Evolutionary conservation across 1,140 invertebrate genomes (phyloP).

Genomic region (Drosophila sp.): DNA sequence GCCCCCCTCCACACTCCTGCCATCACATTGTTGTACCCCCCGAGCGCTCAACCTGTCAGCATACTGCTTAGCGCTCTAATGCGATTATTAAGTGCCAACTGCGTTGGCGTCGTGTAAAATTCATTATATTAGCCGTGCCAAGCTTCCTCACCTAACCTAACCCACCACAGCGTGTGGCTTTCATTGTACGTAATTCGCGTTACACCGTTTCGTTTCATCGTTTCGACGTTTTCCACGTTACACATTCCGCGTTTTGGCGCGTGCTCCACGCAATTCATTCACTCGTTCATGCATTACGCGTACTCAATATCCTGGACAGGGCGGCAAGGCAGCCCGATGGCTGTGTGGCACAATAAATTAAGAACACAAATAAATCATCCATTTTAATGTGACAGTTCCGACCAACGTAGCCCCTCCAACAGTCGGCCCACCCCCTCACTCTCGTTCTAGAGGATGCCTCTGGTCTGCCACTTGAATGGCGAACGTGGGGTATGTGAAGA

Average conservation of each 20-base stretch:
- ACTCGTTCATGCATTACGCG: conserved; percentile 74
- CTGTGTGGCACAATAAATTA: conserved; percentile 76
- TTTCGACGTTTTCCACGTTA: conserved; percentile 3
- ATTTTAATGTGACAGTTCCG: conserved; percentile 82
- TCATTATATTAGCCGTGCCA: conserved; percentile 67
- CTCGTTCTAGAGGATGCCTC: conserved; percentile 18
- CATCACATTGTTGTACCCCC: background rate
- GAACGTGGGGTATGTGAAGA: background rate
- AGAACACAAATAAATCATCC: conserved; percentile 78
- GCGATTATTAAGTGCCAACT: conserved; percentile 80
- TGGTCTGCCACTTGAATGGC: conserved; percentile 38
- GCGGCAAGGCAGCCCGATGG: conserved; percentile 36
- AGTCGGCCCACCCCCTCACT: background rate
- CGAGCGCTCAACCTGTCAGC: conserved; percentile 45
- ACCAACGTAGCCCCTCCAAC: conserved; percentile 55
- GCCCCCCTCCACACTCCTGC: background rate
- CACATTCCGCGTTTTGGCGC: conserved; percentile 19
- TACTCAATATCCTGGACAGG: conserved; percentile 70
- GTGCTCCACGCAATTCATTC: conserved; percentile 10
- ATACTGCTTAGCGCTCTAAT: conserved; percentile 74
- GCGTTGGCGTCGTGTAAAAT: conserved; percentile 73
- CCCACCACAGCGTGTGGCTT: conserved; percentile 27
- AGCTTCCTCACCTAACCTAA: conserved; percentile 32
- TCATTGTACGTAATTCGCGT: conserved; percentile 21
- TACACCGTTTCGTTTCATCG: background rate